phyloP scores from a whole-genome alignment of 2,888 invertebrate species.

The Ornithoptera priamus region DNA sequence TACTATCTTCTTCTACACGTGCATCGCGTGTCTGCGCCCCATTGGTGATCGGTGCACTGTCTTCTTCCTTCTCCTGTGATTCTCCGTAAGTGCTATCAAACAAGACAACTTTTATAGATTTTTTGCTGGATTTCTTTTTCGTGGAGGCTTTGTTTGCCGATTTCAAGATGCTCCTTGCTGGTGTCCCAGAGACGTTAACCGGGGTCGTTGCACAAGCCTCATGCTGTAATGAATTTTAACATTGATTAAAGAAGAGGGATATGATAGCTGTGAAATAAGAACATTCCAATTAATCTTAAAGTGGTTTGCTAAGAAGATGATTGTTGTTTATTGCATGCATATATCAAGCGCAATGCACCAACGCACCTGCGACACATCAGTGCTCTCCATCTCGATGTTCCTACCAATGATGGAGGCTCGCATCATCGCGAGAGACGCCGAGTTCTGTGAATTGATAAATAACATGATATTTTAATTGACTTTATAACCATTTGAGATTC shows the following conservation, averaged over 20 bases:
- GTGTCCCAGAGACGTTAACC: conserved; percentile 55
- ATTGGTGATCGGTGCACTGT: conserved; percentile 28
- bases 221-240: conserved; percentile 24
- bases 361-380: not conserved
- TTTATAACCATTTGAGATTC: no score
- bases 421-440: conserved; percentile 63
- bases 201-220: conserved; percentile 50
- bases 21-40: conserved; percentile 31
- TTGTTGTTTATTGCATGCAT: no score
- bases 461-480: no score
- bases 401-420: conserved; percentile 61
- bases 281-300: not conserved
- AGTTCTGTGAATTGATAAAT: conserved; percentile 44
- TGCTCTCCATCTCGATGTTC: conserved; percentile 41
- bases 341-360: no score
- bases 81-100: conserved; percentile 50
- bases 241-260: not conserved
- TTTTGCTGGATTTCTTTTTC: conserved; percentile 47
- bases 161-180: conserved; percentile 67
- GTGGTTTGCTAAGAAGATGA: no score
- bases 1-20: conserved; percentile 44
- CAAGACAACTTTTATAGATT: conserved; percentile 61
- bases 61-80: not conserved
- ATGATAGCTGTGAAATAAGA: not conserved
- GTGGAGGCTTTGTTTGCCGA: conserved; percentile 37